These are phyloP conservation scores for Microcebus murinus DNA, from an alignment of 2,113 vertebrate species.

Conservation along the genomic window DNA sequence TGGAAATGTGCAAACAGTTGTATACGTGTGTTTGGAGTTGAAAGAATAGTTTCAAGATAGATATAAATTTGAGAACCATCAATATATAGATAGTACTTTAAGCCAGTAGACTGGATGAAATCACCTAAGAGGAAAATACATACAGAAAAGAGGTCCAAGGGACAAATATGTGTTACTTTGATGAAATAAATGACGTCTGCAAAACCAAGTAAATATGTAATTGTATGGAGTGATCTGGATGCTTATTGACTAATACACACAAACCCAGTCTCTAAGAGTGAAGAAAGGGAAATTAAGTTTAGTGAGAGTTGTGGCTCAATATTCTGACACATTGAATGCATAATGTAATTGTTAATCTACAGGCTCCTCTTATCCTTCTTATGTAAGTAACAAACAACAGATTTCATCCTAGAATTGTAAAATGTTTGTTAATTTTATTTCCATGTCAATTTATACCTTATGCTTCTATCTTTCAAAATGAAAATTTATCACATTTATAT, in stretches of 20 bases:
- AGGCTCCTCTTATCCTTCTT: neutral
- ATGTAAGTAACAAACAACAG: conserved; percentile 3
- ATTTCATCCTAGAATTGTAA: conserved; percentile 7
- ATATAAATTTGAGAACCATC: conserved; percentile 12
- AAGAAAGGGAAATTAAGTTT: conserved; percentile 28
- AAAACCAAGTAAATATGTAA: conserved; percentile 14
- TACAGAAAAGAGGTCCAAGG: neutral
- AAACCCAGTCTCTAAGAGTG: neutral
- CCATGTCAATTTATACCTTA: neutral
- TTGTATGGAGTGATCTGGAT: neutral
- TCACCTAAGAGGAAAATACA: neutral
- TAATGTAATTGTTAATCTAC: neutral
- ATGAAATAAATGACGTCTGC: conserved; percentile 27
- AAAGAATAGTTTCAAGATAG: neutral
- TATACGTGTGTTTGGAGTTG: neutral
- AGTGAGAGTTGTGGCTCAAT: neutral
- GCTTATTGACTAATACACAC: neutral
- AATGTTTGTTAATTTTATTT: conserved; percentile 42
- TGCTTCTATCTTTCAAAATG: conserved; percentile 6
- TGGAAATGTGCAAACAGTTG: neutral
- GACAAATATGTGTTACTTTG: neutral
- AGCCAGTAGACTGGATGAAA: neutral
- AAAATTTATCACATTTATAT: neutral
- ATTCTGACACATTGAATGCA: neutral
- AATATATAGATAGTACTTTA: neutral